phyloP scores from a whole-genome alignment of 2,888 invertebrate species.

The Scaptomyza cyrtandrae region DNA sequence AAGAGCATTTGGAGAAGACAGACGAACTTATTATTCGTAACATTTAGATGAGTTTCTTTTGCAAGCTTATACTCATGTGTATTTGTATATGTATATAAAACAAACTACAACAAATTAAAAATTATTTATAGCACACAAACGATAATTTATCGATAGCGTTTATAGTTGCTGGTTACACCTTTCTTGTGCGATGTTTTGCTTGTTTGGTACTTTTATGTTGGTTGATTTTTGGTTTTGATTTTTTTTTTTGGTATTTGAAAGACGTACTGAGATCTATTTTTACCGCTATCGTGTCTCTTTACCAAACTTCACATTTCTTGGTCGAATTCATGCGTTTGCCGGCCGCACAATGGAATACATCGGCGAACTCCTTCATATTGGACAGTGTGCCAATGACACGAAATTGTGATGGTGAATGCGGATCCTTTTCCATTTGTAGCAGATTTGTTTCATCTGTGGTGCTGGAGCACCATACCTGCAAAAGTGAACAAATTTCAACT shows the following conservation, averaged over 20 bases:
- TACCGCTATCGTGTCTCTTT: slow-evolving; percentile 73
- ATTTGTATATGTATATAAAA: slow-evolving; percentile 8
- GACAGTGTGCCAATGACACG: slow-evolving; percentile 94
- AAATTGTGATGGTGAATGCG: slow-evolving; percentile 94
- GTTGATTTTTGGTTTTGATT: slow-evolving; percentile 1
- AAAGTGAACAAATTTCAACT: neutral
- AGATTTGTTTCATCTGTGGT: slow-evolving; percentile 93
- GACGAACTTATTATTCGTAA: no score
- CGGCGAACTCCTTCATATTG: slow-evolving; percentile 93
- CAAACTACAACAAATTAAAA: slow-evolving; percentile 12
- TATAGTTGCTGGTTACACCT: neutral
- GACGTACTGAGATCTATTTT: slow-evolving; percentile 55
- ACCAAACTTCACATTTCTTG: slow-evolving; percentile 96
- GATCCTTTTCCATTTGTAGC: slow-evolving; percentile 96
- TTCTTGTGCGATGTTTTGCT: neutral
- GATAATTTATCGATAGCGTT: slow-evolving; percentile 9
- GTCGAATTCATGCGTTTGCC: slow-evolving; percentile 94
- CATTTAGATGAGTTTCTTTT: neutral
- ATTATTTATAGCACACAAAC: neutral
- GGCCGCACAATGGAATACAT: slow-evolving; percentile 90
- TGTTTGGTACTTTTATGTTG: slow-evolving; percentile 5
- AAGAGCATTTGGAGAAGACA: no score
- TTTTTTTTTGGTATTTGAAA: slow-evolving; percentile 16
- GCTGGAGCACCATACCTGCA: slow-evolving; percentile 94
- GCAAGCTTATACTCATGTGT: slow-evolving; percentile 16